phyloP scores from a whole-genome alignment of 2,797 vertebrate species.

The Mus minutoides region DNA sequence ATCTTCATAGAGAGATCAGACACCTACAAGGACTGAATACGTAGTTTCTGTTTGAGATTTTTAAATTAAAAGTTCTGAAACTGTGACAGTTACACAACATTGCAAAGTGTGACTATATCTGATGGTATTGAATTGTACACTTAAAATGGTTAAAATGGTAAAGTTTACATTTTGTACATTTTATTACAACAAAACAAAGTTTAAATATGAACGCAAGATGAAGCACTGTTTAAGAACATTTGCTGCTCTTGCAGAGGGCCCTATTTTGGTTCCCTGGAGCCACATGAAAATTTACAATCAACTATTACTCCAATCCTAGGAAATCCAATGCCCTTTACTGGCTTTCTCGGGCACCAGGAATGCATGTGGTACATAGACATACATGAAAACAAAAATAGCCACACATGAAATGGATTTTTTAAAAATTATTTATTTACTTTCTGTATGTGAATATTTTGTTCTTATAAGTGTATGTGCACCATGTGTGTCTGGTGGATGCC shows the following conservation, averaged over 20 bases:
- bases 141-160: background rate
- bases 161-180: slow-evolving; percentile 1
- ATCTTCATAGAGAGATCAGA: slow-evolving; percentile 10
- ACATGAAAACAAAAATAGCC: background rate
- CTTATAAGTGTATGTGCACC: background rate
- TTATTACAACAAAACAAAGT: slow-evolving; percentile 27
- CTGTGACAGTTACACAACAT: background rate
- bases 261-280: background rate
- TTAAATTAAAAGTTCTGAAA: background rate
- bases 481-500: background rate
- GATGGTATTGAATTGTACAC: background rate
- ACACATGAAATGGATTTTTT: background rate
- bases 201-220: slow-evolving; percentile 23
- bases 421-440: background rate
- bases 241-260: background rate
- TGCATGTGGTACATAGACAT: background rate
- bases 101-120: background rate
- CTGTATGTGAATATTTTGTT: background rate
- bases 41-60: background rate
- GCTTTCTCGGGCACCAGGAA: background rate
- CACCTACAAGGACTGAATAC: background rate
- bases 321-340: background rate
- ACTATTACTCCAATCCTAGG: background rate
- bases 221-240: background rate
- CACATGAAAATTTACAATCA: background rate